A percentile compares a stretch with the other conserved stretches of the same genome.
phyloP scores from a whole-genome alignment of 2,888 invertebrate genomes.

The Zhuqinia jingwanae region DNA sequence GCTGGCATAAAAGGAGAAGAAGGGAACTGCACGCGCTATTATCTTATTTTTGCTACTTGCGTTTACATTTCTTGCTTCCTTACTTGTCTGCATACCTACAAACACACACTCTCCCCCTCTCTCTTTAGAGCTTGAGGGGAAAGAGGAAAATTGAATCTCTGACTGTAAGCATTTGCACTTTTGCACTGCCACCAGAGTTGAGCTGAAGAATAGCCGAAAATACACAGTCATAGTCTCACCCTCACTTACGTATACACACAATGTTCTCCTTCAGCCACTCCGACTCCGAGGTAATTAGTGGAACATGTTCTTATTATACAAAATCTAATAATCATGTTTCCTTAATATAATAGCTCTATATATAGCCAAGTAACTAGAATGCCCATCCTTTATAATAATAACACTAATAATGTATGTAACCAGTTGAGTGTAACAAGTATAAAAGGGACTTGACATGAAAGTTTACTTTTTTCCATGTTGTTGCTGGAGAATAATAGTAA shows the following conservation, averaged over 20 bases:
- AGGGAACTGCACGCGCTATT: neutral
- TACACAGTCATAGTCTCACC: neutral
- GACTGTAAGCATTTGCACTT: conserved; percentile 51
- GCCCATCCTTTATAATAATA: neutral
- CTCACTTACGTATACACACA: neutral
- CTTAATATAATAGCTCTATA: neutral
- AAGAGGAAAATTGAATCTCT: conserved; percentile 54
- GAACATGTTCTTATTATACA: conserved; percentile 46
- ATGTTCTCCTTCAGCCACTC: neutral
- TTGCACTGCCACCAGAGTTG: conserved; percentile 40
- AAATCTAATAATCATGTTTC: conserved; percentile 53
- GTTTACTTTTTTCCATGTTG: conserved; percentile 36
- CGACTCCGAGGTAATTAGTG: conserved; percentile 62
- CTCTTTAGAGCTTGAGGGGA: conserved; percentile 40
- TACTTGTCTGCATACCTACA: neutral
- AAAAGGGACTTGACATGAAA: conserved; percentile 36
- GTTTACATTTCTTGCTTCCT: neutral
- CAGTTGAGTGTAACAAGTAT: conserved; percentile 54
- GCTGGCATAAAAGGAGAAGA: neutral
- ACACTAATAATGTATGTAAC: conserved; percentile 15
- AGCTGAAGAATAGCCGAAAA: conserved; percentile 1
- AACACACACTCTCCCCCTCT: neutral
- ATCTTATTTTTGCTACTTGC: neutral
- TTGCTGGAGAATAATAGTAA: conserved; percentile 10
- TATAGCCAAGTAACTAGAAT: neutral